Percentiles rank a stretch among this genome's conserved stretches.
Evolutionary conservation across 2,888 invertebrate genomes (phyloP).

Genomic region (Aromia moschata): DNA sequence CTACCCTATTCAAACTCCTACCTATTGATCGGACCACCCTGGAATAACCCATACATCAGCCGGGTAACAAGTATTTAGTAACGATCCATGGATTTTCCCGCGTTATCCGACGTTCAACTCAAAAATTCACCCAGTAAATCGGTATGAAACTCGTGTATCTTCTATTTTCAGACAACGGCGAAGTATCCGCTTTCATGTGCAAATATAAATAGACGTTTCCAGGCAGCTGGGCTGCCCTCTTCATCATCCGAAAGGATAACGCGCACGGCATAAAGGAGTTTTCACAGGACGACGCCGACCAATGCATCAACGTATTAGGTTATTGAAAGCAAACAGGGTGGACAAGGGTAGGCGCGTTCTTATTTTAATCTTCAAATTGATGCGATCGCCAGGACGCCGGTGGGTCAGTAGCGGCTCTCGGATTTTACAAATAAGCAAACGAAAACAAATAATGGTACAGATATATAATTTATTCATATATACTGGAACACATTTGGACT

Average conservation of each 20-base stretch:
- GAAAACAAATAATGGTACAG: too few relatives aligned
- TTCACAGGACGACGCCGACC: conserved; percentile 23
- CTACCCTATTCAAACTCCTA: too few relatives aligned
- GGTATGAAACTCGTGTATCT: conserved; percentile 8
- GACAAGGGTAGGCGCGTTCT: conserved; percentile 40
- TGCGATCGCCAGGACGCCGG: conserved; percentile 46
- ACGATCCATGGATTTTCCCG: neutral
- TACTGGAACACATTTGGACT: too few relatives aligned
- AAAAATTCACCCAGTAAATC: conserved; percentile 1
- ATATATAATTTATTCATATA: too few relatives aligned
- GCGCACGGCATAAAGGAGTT: conserved; percentile 31
- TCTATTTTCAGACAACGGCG: conserved; percentile 1
- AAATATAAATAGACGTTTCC: conserved; percentile 34
- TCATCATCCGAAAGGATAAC: conserved; percentile 20
- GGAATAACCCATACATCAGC: conserved; percentile 1
- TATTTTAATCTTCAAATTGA: conserved; percentile 52
- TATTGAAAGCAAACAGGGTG: conserved; percentile 49
- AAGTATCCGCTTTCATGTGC: conserved; percentile 26
- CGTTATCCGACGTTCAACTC: neutral
- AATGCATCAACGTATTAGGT: conserved; percentile 47
- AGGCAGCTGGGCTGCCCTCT: conserved; percentile 16
- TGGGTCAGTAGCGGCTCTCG: too few relatives aligned
- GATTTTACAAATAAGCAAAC: too few relatives aligned
- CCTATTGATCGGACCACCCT: neutral
- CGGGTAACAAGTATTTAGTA: neutral